Evolutionary conservation across 2,113 vertebrate genomes (phyloP).

Genomic region (Marcusenius ussheri): DNA sequence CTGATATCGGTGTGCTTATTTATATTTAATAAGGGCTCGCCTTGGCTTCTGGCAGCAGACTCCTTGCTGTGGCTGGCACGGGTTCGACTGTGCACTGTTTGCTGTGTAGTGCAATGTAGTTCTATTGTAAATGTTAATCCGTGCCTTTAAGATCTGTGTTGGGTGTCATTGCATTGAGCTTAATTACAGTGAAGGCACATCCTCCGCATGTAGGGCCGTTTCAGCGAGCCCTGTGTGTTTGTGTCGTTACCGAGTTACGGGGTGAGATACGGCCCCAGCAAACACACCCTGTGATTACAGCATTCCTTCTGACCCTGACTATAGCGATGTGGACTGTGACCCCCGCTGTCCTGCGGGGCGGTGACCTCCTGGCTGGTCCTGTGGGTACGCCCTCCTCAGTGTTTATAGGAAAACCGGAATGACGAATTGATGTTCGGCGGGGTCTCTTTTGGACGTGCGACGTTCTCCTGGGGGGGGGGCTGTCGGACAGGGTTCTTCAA

Average conservation of each 20-base stretch:
- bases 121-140: not conserved
- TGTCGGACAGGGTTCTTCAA: not conserved
- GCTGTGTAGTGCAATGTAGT: not conserved
- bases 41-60: not conserved
- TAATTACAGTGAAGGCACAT: not conserved
- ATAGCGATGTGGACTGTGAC: not conserved
- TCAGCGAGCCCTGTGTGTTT: not conserved
- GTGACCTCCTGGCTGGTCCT: not conserved
- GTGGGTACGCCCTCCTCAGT: not conserved
- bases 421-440: not conserved
- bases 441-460: not conserved
- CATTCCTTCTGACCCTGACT: not conserved
- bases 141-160: not conserved
- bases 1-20: not conserved
- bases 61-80: not conserved
- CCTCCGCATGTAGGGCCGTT: not conserved
- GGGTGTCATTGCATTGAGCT: not conserved
- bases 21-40: not conserved
- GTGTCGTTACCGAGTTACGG: not conserved
- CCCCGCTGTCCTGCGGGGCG: not conserved
- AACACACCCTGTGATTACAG: not conserved
- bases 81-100: not conserved
- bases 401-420: not conserved
- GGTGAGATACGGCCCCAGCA: not conserved
- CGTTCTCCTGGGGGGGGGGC: not conserved